Conservation (phyloP, 1,140 invertebrate species). For the Zaprionus inermis region DNA sequence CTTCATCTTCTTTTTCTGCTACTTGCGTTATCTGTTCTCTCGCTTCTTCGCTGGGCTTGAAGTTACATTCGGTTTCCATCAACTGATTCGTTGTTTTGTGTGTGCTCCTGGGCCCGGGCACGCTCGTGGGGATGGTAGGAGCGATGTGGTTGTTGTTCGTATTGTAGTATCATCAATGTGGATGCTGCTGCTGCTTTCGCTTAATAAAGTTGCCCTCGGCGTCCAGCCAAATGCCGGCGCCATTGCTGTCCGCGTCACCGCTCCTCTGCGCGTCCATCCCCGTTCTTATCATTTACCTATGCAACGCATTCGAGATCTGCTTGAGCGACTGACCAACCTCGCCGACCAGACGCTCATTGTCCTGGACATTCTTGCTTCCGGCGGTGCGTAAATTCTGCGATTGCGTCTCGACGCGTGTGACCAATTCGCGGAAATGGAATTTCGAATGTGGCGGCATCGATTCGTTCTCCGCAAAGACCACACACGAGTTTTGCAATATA, state of each 20-base stretch:
- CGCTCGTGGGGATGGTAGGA: constrained; percentile 64
- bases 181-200: constrained; percentile 54
- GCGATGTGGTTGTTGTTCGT: constrained; percentile 38
- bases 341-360: constrained; percentile 88
- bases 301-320: constrained; percentile 92
- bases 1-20: constrained; percentile 2
- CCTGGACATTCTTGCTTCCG: constrained; percentile 88
- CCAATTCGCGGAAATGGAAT: constrained; percentile 94
- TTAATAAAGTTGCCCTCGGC: constrained; percentile 83
- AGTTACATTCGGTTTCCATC: constrained; percentile 40
- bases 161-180: background rate
- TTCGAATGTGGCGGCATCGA: constrained; percentile 93
- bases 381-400: constrained; percentile 90
- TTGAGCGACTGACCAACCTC: constrained; percentile 92
- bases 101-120: constrained; percentile 5
- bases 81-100: constrained; percentile 22
- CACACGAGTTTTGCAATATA: constrained; percentile 90
- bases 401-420: constrained; percentile 92
- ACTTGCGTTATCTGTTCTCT: constrained; percentile 17
- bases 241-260: constrained; percentile 42
- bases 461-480: constrained; percentile 88
- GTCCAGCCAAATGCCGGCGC: constrained; percentile 73
- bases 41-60: constrained; percentile 75
- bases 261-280: constrained; percentile 70
- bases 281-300: constrained; percentile 88